phyloP scores from a whole-genome alignment of 2,797 vertebrate species.

The Xerus rutilus region DNA sequence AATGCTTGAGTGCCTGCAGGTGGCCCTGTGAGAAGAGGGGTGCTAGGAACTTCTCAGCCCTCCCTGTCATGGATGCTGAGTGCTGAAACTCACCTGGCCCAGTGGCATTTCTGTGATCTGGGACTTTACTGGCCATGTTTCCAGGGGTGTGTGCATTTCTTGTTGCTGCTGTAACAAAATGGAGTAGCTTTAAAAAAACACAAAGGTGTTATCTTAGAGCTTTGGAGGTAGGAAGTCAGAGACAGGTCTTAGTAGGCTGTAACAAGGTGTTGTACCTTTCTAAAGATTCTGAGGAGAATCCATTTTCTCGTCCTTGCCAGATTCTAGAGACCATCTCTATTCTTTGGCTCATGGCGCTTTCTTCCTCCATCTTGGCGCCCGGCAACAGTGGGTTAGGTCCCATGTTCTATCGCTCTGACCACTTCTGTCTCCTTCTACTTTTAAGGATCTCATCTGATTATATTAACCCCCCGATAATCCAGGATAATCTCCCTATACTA shows the following conservation, averaged over 20 bases:
- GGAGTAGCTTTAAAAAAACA: not conserved
- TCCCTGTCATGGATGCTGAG: fast-evolving
- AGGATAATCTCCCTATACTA: not conserved
- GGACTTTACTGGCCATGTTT: not conserved
- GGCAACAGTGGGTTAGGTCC: not conserved
- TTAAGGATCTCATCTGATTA: not conserved
- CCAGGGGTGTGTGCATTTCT: not conserved
- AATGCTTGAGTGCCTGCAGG: fast-evolving
- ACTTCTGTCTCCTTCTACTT: not conserved
- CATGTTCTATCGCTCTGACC: not conserved
- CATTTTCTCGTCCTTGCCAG: not conserved
- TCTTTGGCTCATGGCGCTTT: not conserved
- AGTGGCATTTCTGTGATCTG: not conserved
- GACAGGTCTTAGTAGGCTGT: not conserved
- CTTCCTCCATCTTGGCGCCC: not conserved
- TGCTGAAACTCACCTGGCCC: not conserved
- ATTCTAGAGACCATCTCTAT: not conserved
- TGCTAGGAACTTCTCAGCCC: too few relatives aligned
- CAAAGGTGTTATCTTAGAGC: not conserved
- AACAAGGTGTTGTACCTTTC: not conserved
- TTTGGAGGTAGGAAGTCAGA: not conserved
- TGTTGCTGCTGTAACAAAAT: not conserved
- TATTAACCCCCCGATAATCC: not conserved
- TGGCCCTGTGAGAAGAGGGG: not conserved
- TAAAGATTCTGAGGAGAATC: not conserved